Evolutionary conservation across 2,113 vertebrate species (phyloP), one percentile per base, ranked within the genome.

Genomic region (Malurus alboscapulatus): DNA sequence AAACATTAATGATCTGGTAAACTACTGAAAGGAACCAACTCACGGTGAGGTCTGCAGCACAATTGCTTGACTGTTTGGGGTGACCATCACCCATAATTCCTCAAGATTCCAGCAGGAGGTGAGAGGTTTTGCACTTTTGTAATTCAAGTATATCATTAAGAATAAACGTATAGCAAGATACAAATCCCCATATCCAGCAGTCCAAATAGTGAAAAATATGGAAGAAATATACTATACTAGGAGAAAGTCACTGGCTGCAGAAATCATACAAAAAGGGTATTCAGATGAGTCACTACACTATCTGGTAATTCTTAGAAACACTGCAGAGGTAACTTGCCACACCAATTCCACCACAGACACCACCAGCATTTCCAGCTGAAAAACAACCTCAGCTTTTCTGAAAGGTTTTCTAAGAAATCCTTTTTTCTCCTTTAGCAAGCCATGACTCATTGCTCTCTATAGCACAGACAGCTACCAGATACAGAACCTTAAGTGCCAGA

Each of bases 401-500:
- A 77, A 88, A 87, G 67, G 79, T 95, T 94, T 96, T 95, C 96
- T 94, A 92, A 95, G 94, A 96, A 94, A 90, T 36, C 65, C 19
- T 71, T 85, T 91, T 77, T 87, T 69, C 74, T 90, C 55, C 59
- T 90, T 87, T 53, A 86, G 94, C 55, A 67, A 91, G 54, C 63
- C 68, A 25, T 90, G 94, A 95, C 82, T 96, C 96, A 86, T 15
- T 88, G 82, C 94, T 91, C 91, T 47, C 55, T 51, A 66, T 16
- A 94, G 93, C 77, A 95, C 89, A 96, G 94, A 87, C 89, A 96
- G 91, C 85, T 95, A 96, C 82, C 87, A 90, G 72, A 91, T 81
- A 81, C 79, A 90, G 89, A 83, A 77, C 72, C 85, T 42, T 18
- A 86, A 94, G 68, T 53, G 68, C 87, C 91, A 96, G 94, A 90